Conservation (phyloP, 2,113 vertebrate species). For the Mohoua ochrocephala region DNA sequence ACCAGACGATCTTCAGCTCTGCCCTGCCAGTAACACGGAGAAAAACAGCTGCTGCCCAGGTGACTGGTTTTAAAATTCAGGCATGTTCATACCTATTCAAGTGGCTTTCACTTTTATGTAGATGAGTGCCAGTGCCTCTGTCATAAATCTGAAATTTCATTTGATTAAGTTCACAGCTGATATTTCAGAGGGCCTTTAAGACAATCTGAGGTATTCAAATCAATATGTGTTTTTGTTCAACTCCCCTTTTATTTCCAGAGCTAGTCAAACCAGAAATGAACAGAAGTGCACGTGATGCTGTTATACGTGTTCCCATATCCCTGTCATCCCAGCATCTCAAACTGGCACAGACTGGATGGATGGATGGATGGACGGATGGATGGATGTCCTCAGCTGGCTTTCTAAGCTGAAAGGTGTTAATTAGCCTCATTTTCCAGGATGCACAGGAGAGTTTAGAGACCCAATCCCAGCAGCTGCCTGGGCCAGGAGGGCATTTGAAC, state of each 20-base stretch:
- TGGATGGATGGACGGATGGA: background rate
- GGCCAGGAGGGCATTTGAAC: background rate
- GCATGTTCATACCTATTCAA: no score
- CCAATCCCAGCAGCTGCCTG: background rate
- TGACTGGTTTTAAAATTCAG: background rate
- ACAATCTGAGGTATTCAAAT: background rate
- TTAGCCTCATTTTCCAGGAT: background rate
- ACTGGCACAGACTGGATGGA: background rate
- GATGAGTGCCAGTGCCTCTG: background rate
- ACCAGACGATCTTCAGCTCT: background rate
- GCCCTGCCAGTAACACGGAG: background rate
- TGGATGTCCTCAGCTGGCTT: background rate
- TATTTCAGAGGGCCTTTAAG: background rate
- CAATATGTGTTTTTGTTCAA: background rate
- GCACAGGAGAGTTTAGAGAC: background rate
- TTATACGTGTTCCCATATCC: background rate
- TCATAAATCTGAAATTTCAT: background rate
- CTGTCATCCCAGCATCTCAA: fast-evolving
- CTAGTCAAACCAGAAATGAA: background rate
- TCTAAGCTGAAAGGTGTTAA: background rate
- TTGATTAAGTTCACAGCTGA: background rate
- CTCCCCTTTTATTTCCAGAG: background rate
- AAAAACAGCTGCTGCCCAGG: background rate
- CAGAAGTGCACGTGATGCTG: background rate
- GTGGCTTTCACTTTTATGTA: background rate